Base-by-base conservation (phyloP, 2,888 invertebrate genomes). In the Drosophila cyrtoloma region DNA sequence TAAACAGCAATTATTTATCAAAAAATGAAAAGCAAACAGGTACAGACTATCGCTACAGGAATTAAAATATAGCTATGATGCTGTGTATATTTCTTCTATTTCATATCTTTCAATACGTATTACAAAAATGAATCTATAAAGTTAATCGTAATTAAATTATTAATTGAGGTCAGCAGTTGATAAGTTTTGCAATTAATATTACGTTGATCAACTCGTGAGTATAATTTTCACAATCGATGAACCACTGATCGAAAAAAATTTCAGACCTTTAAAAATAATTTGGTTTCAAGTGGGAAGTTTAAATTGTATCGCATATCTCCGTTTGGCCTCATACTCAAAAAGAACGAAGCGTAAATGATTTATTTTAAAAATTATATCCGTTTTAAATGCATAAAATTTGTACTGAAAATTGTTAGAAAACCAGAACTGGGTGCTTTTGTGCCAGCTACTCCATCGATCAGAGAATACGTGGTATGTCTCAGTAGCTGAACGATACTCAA, bases 401-500 rank as follows among this genome's bases (percentile, higher is more conserved):
- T 22, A 5, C 12, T 44, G 44, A 44, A 22, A 42, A 32, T 10
- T 28, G 16, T 14, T 5, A 0, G 5, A 28, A 12, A 30, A 10
- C 2, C 28, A 28, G 5, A 47, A 30, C 2, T 28, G 9, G 9
- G 26, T n/a, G 7, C 16, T 14, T 32, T 30, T 58, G 9, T 44
- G 44, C 5, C n/a, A n/a, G 22, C 6, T 10, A 26, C 12, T 30
- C 16, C 75, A 77, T 79, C 55, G 75, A 79, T 75, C 30, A 32
- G 37, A 37, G 26, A 32, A n/a, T 39, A 10, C 22, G 12, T 61
- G 16, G n/a, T 56, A 33, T 47, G n/a, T 28, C 14, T 2, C 32
- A 35, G 51, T 42, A 64, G 12, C 1, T 16, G 42, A 50, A 65
- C 58, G 44, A 58, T 57, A 61, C 42, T 67, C 6, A 47, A 22